Conservation (phyloP, 2,113 vertebrate genomes). For the Anhinga anhinga region DNA sequence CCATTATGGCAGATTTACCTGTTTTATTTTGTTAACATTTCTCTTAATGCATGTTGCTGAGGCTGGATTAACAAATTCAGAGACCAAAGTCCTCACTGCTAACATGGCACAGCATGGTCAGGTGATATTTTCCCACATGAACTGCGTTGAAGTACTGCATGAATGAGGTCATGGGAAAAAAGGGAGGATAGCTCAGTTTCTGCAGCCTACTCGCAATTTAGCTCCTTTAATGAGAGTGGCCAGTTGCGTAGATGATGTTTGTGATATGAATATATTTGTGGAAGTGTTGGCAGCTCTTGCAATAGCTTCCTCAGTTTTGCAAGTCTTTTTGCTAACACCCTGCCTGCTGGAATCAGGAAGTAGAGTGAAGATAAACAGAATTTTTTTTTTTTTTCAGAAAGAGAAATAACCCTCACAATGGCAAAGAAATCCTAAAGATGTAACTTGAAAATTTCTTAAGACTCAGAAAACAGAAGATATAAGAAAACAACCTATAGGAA, state of each 20-base stretch:
- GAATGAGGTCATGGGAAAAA: background rate
- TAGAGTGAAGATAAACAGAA: background rate
- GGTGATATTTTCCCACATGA: background rate
- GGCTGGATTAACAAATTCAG: background rate
- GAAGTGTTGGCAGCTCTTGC: background rate
- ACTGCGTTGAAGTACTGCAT: background rate
- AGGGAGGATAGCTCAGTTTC: background rate
- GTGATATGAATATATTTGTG: background rate
- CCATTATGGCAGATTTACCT: background rate
- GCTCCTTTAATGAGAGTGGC: background rate
- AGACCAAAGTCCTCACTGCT: background rate
- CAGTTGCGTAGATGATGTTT: background rate
- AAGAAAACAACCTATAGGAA: background rate
- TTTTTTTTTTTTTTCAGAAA: background rate
- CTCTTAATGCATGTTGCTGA: background rate
- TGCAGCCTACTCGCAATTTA: background rate
- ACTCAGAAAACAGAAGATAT: background rate
- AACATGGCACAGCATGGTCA: background rate
- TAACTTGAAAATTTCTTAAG: background rate
- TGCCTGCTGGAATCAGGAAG: constrained; percentile 31
- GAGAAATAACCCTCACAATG: background rate
- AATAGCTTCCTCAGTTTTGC: constrained; percentile 28
- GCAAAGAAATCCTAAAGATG: background rate
- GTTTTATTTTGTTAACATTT: background rate
- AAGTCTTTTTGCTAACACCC: constrained; percentile 3